Evolutionary conservation across 1,140 invertebrate genomes (phyloP).

Genomic region (Drosophila sturtevanti): DNA sequence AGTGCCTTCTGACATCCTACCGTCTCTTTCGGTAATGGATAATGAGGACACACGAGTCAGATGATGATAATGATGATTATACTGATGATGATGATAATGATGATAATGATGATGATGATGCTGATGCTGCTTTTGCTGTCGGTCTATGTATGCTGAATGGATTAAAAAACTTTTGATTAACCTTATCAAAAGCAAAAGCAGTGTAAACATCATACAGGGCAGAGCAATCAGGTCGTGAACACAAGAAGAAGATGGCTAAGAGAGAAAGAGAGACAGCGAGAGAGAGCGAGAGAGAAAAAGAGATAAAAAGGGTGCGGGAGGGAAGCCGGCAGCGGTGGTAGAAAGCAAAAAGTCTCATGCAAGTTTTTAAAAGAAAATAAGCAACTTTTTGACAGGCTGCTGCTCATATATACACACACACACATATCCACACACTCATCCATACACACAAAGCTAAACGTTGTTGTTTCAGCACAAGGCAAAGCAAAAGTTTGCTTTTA

Average conservation of each 20-base stretch:
- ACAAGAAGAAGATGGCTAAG: not conserved
- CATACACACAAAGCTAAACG: constrained; percentile 49
- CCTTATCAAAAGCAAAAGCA: constrained; percentile 81
- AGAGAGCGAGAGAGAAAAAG: no score
- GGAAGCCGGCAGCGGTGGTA: not conserved
- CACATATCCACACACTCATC: constrained; percentile 32
- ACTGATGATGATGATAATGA: not conserved
- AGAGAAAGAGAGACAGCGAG: no score
- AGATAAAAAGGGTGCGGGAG: not conserved
- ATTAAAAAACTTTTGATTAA: constrained; percentile 82
- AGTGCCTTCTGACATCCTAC: constrained; percentile 34
- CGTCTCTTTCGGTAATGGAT: constrained; percentile 46
- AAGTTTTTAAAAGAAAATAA: constrained; percentile 82
- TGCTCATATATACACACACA: constrained; percentile 30
- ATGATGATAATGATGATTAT: constrained; percentile 50
- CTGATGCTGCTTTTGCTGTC: constrained; percentile 1
- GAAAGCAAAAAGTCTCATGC: constrained; percentile 67
- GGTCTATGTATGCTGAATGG: constrained; percentile 80
- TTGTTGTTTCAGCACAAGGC: constrained; percentile 64
- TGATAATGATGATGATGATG: constrained; percentile 34
- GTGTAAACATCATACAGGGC: constrained; percentile 72
- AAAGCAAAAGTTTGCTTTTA: constrained; percentile 73
- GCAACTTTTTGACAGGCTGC: constrained; percentile 78
- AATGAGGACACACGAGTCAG: constrained; percentile 75
- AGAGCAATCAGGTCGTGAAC: constrained; percentile 60